These are phyloP conservation scores for Turritopsis dohrnii DNA, from an alignment of 30 jellyfish, hydroid and myxozoan species.

Conservation along the genomic window DNA sequence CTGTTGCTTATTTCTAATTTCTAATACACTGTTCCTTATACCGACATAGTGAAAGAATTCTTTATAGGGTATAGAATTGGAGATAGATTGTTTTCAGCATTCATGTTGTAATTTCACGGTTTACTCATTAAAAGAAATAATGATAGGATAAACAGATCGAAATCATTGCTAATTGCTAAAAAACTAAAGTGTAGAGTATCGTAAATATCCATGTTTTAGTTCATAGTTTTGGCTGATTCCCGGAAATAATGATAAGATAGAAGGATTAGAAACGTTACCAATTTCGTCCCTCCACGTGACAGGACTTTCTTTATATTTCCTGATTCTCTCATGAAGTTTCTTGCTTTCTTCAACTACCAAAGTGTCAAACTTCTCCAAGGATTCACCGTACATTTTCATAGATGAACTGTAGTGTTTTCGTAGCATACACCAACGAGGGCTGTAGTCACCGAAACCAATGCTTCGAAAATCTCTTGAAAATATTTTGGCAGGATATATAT, in stretches of 20 bases:
- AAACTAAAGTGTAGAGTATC: too few species aligned
- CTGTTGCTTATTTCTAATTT: too few species aligned
- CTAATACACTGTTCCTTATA: too few species aligned
- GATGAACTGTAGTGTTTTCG: conserved; percentile 66
- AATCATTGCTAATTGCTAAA: too few species aligned
- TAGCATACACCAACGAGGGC: conserved; percentile 47
- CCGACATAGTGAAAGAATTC: too few species aligned
- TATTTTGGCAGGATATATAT: conserved; percentile 34
- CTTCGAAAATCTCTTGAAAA: conserved; percentile 41
- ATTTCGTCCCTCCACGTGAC: conserved; percentile 36
- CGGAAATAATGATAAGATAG: not conserved
- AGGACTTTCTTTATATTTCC: conserved; percentile 29
- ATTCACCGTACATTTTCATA: conserved; percentile 54
- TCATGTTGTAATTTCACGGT: too few species aligned
- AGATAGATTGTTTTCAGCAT: too few species aligned
- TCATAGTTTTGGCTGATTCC: not conserved
- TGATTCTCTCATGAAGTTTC: conserved; percentile 32
- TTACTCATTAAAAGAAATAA: too few species aligned
- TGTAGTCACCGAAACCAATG: conserved; percentile 56
- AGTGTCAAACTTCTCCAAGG: conserved; percentile 41
- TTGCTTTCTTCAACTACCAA: conserved; percentile 39
- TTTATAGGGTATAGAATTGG: too few species aligned
- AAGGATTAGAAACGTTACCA: conserved; percentile 18
- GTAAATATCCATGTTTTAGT: too few species aligned
- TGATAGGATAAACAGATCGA: too few species aligned